Percentiles rank a stretch among this genome's conserved stretches.
phyloP scores from a whole-genome alignment of 2,888 invertebrate species.

The Nephrotoma flavescens region DNA sequence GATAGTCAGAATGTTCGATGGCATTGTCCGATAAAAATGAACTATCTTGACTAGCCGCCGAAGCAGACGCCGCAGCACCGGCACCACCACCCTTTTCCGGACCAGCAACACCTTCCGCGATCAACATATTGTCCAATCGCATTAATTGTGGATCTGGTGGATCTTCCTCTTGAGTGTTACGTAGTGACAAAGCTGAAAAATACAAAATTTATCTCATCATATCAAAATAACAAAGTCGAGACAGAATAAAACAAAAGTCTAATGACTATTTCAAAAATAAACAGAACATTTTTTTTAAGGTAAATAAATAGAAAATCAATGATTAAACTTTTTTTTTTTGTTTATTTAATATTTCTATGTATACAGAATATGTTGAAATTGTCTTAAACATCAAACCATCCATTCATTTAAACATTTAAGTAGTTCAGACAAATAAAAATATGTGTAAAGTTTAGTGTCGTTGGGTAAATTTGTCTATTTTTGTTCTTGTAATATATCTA shows the following conservation, averaged over 20 bases:
- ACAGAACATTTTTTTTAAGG: not conserved
- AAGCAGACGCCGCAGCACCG: slow-evolving; percentile 77
- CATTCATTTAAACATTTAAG: not conserved
- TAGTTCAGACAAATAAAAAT: not conserved
- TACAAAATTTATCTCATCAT: not conserved
- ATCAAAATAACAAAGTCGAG: not conserved
- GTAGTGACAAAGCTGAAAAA: slow-evolving; percentile 67
- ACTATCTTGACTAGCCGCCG: slow-evolving; percentile 59
- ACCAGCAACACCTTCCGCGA: slow-evolving; percentile 94
- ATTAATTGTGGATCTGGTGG: slow-evolving; percentile 97
- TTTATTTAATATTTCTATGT: not conserved
- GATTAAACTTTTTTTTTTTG: not conserved
- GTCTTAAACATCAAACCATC: not conserved
- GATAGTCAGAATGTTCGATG: slow-evolving; percentile 98
- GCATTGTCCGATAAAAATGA: slow-evolving; percentile 59
- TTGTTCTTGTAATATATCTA: not conserved
- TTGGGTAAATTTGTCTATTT: not conserved
- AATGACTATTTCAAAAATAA: not conserved
- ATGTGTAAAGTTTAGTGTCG: not conserved
- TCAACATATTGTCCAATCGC: slow-evolving; percentile 98
- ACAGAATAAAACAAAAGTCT: not conserved
- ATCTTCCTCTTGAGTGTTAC: slow-evolving; percentile 96
- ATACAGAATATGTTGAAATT: not conserved
- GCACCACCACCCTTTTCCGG: slow-evolving; percentile 87
- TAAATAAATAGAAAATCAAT: not conserved